Conservation (phyloP, 2,888 invertebrate genomes). For the Xylota sylvarum region DNA sequence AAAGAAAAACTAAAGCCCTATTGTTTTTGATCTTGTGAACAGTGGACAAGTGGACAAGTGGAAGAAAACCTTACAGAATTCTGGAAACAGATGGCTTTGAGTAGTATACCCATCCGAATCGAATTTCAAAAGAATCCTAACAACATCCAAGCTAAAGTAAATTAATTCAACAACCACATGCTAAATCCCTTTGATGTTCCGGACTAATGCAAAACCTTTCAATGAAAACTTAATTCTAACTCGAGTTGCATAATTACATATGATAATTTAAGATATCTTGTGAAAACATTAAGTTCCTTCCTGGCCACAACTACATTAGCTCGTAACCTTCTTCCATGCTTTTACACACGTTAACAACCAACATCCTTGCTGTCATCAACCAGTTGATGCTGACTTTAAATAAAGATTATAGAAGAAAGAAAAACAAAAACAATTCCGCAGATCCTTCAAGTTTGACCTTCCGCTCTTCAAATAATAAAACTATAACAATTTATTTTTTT, state of each 20-base stretch:
- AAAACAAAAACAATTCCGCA: slow-evolving; percentile 43
- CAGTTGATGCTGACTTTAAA: slow-evolving; percentile 71
- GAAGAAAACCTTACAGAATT: too few species aligned
- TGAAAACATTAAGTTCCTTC: slow-evolving; percentile 38
- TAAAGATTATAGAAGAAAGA: slow-evolving; percentile 54
- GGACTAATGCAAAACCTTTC: background rate
- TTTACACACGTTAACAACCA: slow-evolving; percentile 61
- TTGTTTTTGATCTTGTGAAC: too few species aligned
- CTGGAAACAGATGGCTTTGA: too few species aligned
- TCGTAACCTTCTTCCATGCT: slow-evolving; percentile 36
- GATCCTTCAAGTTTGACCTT: slow-evolving; percentile 76
- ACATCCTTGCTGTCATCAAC: slow-evolving; percentile 70
- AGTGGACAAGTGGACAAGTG: too few species aligned
- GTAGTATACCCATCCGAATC: too few species aligned
- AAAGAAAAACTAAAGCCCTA: too few species aligned
- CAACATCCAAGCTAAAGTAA: too few species aligned
- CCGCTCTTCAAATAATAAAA: slow-evolving; percentile 73
- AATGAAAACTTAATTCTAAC: background rate
- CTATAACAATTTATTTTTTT: slow-evolving; percentile 43
- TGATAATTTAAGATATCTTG: slow-evolving; percentile 23
- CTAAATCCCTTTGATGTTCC: background rate
- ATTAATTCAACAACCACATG: too few species aligned
- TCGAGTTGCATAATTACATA: slow-evolving; percentile 7
- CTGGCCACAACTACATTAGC: slow-evolving; percentile 41
- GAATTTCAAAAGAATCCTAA: too few species aligned